Evolutionary conservation across 2,797 vertebrate genomes (phyloP).

Genomic region (Ctenochaetus hawaiiensis): DNA sequence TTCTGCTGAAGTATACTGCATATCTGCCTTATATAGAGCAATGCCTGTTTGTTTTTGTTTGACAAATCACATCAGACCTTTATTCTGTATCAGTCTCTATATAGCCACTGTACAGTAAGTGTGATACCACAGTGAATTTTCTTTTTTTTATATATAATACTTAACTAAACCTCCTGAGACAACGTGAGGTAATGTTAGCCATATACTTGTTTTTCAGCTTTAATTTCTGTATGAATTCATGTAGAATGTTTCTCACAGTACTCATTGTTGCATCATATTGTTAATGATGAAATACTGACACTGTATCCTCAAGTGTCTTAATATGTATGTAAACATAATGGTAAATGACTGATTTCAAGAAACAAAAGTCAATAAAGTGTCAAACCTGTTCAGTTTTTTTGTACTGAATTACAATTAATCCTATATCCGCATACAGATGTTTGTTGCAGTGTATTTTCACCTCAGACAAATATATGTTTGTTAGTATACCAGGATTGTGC

Average conservation of each 20-base stretch:
- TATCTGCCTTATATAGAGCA: constrained; percentile 6
- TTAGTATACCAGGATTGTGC: too few species aligned
- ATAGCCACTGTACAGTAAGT: constrained; percentile 12
- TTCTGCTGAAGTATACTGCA: constrained; percentile 3
- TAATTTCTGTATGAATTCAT: constrained; percentile 37
- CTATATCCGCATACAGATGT: not conserved
- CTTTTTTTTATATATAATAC: constrained; percentile 28
- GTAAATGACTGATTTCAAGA: constrained; percentile 14
- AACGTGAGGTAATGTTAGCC: constrained; percentile 2
- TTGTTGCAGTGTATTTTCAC: not conserved
- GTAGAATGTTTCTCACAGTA: not conserved
- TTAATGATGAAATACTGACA: constrained; percentile 5
- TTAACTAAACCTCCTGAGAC: constrained; percentile 42
- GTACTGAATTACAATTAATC: not conserved
- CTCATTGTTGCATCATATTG: not conserved
- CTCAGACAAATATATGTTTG: not conserved
- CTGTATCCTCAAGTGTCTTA: constrained; percentile 1
- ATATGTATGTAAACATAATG: not conserved
- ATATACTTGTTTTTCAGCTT: constrained; percentile 57
- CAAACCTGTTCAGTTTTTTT: not conserved
- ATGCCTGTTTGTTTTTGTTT: too few species aligned
- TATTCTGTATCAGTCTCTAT: not conserved
- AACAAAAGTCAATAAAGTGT: constrained; percentile 31
- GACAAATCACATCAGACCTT: not conserved
- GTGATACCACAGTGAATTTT: not conserved